phyloP scores from a whole-genome alignment of 2,888 invertebrate genomes.

The Mylabris sibirica region DNA sequence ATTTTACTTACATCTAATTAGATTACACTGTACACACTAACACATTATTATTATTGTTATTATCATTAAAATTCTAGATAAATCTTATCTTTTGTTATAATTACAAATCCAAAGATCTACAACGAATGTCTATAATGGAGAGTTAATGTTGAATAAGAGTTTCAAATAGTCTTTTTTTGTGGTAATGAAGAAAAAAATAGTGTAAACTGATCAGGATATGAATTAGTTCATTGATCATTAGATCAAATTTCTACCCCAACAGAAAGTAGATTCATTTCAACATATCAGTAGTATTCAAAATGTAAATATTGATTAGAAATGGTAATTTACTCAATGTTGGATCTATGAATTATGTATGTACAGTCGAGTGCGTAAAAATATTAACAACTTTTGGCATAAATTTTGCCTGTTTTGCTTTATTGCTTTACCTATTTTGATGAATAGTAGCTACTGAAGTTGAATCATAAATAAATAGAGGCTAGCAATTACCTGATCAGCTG shows the following conservation, averaged over 20 bases:
- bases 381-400: no score
- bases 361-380: no score
- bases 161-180: neutral
- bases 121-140: neutral
- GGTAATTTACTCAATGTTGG: no score
- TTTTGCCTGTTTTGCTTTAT: no score
- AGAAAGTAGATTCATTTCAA: neutral
- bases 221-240: slow-evolving; percentile 8
- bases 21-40: neutral
- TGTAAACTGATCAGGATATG: neutral
- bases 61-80: slow-evolving; percentile 7
- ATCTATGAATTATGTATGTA: no score
- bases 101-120: neutral
- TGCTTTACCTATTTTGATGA: no score
- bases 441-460: no score
- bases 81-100: slow-evolving; percentile 4
- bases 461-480: no score
- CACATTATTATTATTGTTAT: neutral
- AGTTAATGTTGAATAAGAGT: neutral
- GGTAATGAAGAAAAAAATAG: neutral
- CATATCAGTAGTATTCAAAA: neutral
- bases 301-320: neutral
- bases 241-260: neutral
- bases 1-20: neutral
- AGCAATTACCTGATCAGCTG: no score